Evolutionary conservation across 2,797 vertebrate genomes (phyloP).

Genomic region (Glossophaga mutica): DNA sequence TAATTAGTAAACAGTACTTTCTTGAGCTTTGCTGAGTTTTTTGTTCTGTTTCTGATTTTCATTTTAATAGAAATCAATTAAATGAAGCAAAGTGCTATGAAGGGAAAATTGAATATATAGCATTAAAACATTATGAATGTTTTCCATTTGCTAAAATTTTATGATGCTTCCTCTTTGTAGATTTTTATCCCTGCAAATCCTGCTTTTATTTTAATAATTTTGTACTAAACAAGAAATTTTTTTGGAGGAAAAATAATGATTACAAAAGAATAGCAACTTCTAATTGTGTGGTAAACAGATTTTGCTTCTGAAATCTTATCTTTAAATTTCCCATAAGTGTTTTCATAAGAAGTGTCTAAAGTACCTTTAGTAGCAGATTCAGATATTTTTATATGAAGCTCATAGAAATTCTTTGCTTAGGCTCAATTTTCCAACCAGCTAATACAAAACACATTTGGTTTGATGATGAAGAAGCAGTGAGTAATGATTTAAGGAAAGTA

Average conservation of each 20-base stretch:
- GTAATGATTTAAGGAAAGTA: not conserved
- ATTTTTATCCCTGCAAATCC: not conserved
- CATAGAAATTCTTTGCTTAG: not conserved
- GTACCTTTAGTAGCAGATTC: not conserved
- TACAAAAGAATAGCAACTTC: not conserved
- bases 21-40: not conserved
- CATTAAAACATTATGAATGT: not conserved
- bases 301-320: slow-evolving; percentile 1
- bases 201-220: not conserved
- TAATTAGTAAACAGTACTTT: not conserved
- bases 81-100: not conserved
- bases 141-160: slow-evolving; percentile 10
- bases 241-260: not conserved
- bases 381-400: not conserved
- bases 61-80: slow-evolving; percentile 7
- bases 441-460: not conserved
- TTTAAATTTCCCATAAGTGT: not conserved
- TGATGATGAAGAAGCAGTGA: not conserved
- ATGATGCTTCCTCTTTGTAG: not conserved
- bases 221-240: not conserved
- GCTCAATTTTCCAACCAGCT: not conserved
- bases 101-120: not conserved
- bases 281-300: not conserved
- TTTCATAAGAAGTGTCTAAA: not conserved
- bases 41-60: not conserved